phyloP scores from a whole-genome alignment of 2,797 vertebrate genomes.

The Malurus splendens region DNA sequence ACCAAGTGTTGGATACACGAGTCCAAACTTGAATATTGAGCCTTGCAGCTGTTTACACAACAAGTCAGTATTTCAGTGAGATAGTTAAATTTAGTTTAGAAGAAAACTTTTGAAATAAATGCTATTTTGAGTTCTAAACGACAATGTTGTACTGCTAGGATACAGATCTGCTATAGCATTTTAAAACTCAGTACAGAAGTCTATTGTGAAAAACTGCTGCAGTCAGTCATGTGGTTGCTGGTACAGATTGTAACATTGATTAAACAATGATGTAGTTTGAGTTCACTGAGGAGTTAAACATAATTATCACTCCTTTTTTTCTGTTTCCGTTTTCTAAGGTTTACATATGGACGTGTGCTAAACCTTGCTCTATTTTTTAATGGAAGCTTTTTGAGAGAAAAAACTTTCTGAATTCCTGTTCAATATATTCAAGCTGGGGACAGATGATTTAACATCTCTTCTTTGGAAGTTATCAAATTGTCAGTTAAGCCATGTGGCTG shows the following conservation, averaged over 20 bases:
- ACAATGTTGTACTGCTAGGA: not conserved
- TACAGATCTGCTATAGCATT: not conserved
- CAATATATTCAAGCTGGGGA: not conserved
- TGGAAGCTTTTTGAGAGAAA: not conserved
- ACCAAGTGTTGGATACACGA: not conserved
- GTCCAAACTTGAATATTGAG: not conserved
- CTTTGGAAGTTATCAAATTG: not conserved
- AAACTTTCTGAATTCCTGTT: not conserved
- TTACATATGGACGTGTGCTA: not conserved
- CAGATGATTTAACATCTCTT: not conserved
- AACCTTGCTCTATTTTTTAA: not conserved
- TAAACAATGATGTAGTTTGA: not conserved
- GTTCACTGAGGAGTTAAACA: not conserved
- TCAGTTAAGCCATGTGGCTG: not conserved
- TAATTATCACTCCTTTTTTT: not conserved
- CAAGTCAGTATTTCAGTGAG: not conserved
- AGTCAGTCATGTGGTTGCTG: slow-evolving; percentile 3
- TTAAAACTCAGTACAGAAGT: not conserved
- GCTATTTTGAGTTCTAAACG: not conserved
- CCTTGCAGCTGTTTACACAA: not conserved
- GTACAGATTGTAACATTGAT: slow-evolving; percentile 9
- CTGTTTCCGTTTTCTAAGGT: not conserved
- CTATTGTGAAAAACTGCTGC: not conserved
- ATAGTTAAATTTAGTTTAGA: not conserved
- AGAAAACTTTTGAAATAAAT: not conserved